Evolutionary conservation across 2,888 invertebrate species (phyloP), one percentile per base, ranked within the genome.

Genomic region (Drosophila paramelanica): DNA sequence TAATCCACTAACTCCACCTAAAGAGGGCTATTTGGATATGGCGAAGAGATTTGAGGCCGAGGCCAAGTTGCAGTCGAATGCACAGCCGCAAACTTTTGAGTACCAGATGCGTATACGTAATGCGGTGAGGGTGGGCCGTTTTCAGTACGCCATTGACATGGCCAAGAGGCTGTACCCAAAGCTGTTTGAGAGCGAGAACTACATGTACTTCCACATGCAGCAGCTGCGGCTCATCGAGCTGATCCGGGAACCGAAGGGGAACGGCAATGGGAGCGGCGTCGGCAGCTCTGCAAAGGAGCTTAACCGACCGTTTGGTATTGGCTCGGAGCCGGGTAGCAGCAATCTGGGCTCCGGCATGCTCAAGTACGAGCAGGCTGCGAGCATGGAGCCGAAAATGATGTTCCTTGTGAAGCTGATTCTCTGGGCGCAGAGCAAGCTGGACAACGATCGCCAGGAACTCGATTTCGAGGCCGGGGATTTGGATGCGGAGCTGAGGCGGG

Each of bases 191-290:
- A 67, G 72, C 49, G 85, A 83, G n/a, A 83, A 87, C 42, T 89
- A 87, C 36, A 84, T 83, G 59, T 83, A 87, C 49, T 83, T 83
- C 31, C 83, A 83, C 65, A 83, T 83, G 83, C 83, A 83, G 38
- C 83, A 83, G 45, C 27, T 83, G 61, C 85, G 70, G 0, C 69
- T 83, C 1, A 67, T 83, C 25, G 83, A 83, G n/a, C 39, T 89
- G 13, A 69, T 83, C 3, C 72, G 72, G 1, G 58, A 74, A 36
- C 53, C 84, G 5, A 69, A 80, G 14, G 20, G 66, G 17, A 39
- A 56, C 6, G 41, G 61, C 33, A 56, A 7, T 27, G 13, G 27
- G 7, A n/a, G 27, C n/a, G 20, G 8, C 27, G 25, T 20, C 6
- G n/a, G 8, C 10, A 7, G 17, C 17, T 5, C 10, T 27, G 14